phyloP scores from a whole-genome alignment of 2,113 vertebrate genomes.

The Equus przewalskii region DNA sequence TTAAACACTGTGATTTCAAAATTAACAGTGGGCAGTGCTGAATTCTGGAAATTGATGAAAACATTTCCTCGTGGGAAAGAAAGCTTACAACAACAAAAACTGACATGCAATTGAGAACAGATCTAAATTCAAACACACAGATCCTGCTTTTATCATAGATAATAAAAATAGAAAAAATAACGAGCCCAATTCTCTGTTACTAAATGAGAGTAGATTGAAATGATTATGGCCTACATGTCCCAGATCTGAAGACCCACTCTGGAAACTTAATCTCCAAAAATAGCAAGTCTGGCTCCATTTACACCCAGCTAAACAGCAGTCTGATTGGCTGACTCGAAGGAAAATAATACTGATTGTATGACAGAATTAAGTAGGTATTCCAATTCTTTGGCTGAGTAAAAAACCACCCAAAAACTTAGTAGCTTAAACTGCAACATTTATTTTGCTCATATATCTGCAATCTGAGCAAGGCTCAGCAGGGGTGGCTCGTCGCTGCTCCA shows the following conservation, averaged over 20 bases:
- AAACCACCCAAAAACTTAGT: constrained; percentile 14
- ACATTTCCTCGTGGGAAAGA: constrained; percentile 63
- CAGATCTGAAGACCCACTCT: constrained; percentile 35
- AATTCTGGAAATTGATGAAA: constrained; percentile 71
- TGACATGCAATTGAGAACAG: constrained; percentile 74
- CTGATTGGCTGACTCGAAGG: neutral
- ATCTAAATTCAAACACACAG: constrained; percentile 36
- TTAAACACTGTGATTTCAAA: constrained; percentile 68
- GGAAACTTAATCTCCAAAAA: constrained; percentile 55
- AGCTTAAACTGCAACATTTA: neutral
- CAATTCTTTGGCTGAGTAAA: constrained; percentile 8
- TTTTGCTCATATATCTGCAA: constrained; percentile 43
- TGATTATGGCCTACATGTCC: neutral
- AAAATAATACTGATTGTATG: constrained; percentile 23
- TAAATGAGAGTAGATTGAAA: constrained; percentile 32
- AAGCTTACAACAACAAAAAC: constrained; percentile 59
- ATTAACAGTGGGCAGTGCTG: constrained; percentile 72
- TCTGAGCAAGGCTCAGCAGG: neutral
- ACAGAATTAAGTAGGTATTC: constrained; percentile 23
- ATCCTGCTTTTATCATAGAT: constrained; percentile 9
- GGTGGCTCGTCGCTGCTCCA: neutral
- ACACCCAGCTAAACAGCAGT: neutral
- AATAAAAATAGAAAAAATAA: neutral
- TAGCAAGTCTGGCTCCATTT: constrained; percentile 53
- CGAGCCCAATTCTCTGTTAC: neutral